Percentiles rank a stretch among this genome's conserved stretches.
These are phyloP conservation scores for Lanius ludovicianus DNA, from an alignment of 2,113 vertebrate species.

Conservation along the genomic window DNA sequence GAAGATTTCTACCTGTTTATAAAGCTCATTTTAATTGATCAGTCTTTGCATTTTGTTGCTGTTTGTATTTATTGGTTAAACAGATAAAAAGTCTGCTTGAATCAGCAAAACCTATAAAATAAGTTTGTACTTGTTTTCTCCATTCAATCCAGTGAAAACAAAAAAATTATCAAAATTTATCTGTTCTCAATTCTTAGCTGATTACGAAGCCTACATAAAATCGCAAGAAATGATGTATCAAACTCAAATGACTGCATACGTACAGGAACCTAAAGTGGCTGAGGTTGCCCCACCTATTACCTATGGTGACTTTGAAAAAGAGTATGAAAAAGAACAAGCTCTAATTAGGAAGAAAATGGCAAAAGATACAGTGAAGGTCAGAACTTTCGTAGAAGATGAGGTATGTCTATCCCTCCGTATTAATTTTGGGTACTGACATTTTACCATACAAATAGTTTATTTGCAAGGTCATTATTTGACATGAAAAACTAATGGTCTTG, in stretches of 20 bases:
- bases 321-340: slow-evolving; percentile 88
- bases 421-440: background rate
- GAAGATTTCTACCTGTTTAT: background rate
- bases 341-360: slow-evolving; percentile 86
- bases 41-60: background rate
- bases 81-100: background rate
- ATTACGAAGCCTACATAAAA: slow-evolving; percentile 89
- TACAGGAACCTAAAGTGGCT: slow-evolving; percentile 85
- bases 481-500: background rate
- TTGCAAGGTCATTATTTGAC: background rate
- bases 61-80: background rate
- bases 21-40: background rate
- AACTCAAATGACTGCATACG: slow-evolving; percentile 84
- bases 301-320: slow-evolving; percentile 85
- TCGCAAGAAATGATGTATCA: slow-evolving; percentile 85
- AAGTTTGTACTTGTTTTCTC: background rate
- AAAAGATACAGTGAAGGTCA: slow-evolving; percentile 84
- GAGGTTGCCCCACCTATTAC: slow-evolving; percentile 78
- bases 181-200: slow-evolving; percentile 75
- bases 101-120: background rate
- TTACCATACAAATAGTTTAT: background rate
- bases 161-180: background rate
- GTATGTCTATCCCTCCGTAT: slow-evolving; percentile 62
- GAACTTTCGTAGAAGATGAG: slow-evolving; percentile 87
- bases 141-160: background rate